Base-by-base conservation (phyloP, 2,888 invertebrate species). In the Abscondita cerata region DNA sequence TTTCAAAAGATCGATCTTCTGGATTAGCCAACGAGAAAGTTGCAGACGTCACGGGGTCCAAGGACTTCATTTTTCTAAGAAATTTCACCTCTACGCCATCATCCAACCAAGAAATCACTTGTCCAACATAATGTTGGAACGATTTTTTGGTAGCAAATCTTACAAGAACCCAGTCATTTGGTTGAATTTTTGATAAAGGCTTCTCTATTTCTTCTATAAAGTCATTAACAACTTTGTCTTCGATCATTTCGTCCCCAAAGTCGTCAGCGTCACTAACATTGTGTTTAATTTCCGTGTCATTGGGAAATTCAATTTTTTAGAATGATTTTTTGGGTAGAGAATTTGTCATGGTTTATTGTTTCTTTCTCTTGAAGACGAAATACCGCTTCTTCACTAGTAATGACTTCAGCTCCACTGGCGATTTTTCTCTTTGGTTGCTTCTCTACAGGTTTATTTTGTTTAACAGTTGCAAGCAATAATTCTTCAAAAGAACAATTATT, bases 401-500 rank as follows among this genome's bases (percentile, higher is more conserved):
- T 31, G 19, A 50, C 34, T 50, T 50, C 50, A 9, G 50, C 34
- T 9, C 50, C 50, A 9, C 34, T 9, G 3, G 50, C 50, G 6
- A 50, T 15, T 33, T n/a, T 31, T 33, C 5, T 50, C 13, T 34
- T 33, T 9, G 31, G 34, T 33, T 33, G 6, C 50, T 50, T 31
- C 6, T 3, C 34, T 13, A 3, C 15, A 20, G 33, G 13, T 12
- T 33, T 31, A 50, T 9, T 31, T 50, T 50, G 50, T 34, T 50
- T 50, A 1, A 50, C 50, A n/a, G 34, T 50, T 13, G 33, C 50
- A n/a, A 50, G 34, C 11, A 50, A 13, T 31, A 50, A 13, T 33
- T 50, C 34, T 33, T 50, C 50, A 34, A 50, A 50, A 6, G 50
- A 33, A 50, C 15, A 5, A 34, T 15, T 34, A n/a, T 20, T 47